Evolutionary conservation across 1,140 invertebrate species (phyloP).

Genomic region (Oreohelix idahoensis): DNA sequence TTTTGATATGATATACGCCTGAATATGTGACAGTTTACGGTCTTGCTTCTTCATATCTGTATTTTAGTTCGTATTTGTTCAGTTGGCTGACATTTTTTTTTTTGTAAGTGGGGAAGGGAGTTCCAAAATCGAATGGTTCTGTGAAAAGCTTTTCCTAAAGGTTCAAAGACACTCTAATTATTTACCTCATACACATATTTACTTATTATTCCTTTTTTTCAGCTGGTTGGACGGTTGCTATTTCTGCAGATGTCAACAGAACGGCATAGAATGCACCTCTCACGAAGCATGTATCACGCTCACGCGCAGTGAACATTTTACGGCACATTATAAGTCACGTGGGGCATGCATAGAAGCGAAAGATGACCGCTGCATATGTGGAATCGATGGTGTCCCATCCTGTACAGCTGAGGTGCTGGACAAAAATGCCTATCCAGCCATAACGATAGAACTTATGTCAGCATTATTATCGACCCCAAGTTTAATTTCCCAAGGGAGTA

Average conservation of each 20-base stretch:
- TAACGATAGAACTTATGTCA: slow-evolving; percentile 4
- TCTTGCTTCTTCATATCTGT: no score
- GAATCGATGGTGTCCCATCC: slow-evolving; percentile 41
- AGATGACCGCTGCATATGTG: slow-evolving; percentile 42
- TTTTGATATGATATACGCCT: no score
- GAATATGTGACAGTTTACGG: no score
- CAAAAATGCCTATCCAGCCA: slow-evolving; percentile 23
- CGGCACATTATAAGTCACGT: slow-evolving; percentile 3
- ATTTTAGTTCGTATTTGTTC: no score
- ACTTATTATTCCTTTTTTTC: not conserved
- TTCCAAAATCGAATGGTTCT: no score
- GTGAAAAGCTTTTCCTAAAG: no score
- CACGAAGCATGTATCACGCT: slow-evolving; percentile 26
- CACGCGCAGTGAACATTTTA: not conserved
- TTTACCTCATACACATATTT: no score
- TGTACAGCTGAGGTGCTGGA: slow-evolving; percentile 41
- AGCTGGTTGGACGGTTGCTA: slow-evolving; percentile 45
- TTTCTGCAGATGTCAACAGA: slow-evolving; percentile 28
- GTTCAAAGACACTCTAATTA: no score
- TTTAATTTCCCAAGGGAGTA: not conserved
- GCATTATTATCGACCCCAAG: not conserved
- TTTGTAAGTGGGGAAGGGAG: no score
- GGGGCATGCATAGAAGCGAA: slow-evolving; percentile 5
- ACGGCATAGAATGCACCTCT: slow-evolving; percentile 33
- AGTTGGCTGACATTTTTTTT: no score